Conservation (phyloP, 2,888 invertebrate genomes). For the Caenorhabditis sp. region DNA sequence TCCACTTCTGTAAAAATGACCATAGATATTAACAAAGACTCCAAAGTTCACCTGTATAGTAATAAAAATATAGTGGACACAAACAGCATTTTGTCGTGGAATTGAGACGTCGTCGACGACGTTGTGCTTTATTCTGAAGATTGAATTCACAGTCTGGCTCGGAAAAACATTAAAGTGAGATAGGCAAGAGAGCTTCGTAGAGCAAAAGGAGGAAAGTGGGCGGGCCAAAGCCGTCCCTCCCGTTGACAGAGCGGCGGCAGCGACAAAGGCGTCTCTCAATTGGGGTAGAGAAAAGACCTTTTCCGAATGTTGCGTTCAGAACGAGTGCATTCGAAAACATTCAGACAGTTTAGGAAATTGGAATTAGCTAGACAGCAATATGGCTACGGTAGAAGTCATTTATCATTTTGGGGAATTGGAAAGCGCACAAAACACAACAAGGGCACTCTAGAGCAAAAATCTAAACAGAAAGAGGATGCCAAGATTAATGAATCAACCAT, state of each 20-base stretch:
- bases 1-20: not conserved
- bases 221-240: slow-evolving; percentile 42
- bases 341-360: not conserved
- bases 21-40: not conserved
- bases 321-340: slow-evolving; percentile 32
- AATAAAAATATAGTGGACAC: slow-evolving; percentile 59
- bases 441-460: too few species aligned
- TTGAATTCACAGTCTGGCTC: slow-evolving; percentile 59
- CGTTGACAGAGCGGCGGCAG: slow-evolving; percentile 32
- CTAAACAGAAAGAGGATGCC: not conserved
- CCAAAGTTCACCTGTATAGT: slow-evolving; percentile 43
- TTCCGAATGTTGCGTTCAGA: slow-evolving; percentile 48
- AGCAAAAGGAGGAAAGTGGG: slow-evolving; percentile 49
- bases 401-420: not conserved
- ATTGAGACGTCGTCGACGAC: slow-evolving; percentile 31
- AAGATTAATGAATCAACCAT: slow-evolving; percentile 30
- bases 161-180: slow-evolving; percentile 58
- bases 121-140: slow-evolving; percentile 48
- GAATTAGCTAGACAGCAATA: not conserved
- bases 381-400: slow-evolving; percentile 6
- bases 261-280: slow-evolving; percentile 35
- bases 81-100: slow-evolving; percentile 37
- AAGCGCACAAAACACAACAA: too few species aligned
- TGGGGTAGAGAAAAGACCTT: slow-evolving; percentile 17
- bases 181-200: slow-evolving; percentile 57